Conservation (phyloP, 2,888 invertebrate genomes). For the Tuberolachnus salignus region DNA sequence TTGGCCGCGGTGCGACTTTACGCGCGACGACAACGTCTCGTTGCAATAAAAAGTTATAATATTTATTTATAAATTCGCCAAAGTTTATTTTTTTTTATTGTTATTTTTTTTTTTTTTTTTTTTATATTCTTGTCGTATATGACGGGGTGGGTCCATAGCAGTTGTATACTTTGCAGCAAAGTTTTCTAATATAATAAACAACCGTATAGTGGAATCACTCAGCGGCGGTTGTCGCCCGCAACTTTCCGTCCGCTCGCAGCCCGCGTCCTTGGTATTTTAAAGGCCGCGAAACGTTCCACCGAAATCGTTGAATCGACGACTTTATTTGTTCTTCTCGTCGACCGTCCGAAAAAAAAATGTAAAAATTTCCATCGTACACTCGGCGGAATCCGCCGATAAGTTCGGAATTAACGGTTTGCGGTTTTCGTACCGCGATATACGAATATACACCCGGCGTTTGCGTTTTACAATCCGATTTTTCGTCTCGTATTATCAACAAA, state of each 20-base stretch:
- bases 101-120: too few species aligned
- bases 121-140: too few species aligned
- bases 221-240: constrained; percentile 5
- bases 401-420: not conserved
- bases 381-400: not conserved
- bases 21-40: not conserved
- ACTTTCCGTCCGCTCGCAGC: not conserved
- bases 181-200: constrained; percentile 47
- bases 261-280: not conserved
- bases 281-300: not conserved
- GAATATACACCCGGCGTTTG: too few species aligned
- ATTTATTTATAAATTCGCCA: constrained; percentile 32
- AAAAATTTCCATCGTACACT: too few species aligned
- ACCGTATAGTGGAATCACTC: not conserved
- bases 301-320: not conserved
- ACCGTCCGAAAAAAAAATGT: not conserved
- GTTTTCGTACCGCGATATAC: not conserved
- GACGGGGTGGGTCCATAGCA: not conserved
- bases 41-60: constrained; percentile 20
- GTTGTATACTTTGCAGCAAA: constrained; percentile 21
- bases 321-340: too few species aligned
- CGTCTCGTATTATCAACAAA: too few species aligned
- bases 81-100: constrained; percentile 15
- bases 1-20: not conserved
- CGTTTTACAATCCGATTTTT: too few species aligned